phyloP scores from a whole-genome alignment of 2,888 invertebrate species.

The Chymomyza procnemis region DNA sequence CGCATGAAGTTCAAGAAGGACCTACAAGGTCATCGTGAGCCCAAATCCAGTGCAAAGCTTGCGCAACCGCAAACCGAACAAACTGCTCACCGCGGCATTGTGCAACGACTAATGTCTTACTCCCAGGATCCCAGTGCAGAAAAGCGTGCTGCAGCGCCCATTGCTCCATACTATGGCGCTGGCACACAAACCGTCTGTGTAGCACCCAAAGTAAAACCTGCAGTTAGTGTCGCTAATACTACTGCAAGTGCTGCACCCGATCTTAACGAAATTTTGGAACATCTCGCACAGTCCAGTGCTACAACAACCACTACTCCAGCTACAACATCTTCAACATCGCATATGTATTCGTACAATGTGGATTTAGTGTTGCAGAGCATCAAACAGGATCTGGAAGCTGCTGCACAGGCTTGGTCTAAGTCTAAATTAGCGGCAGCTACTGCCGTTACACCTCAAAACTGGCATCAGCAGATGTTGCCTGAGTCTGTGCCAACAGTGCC shows the following conservation, averaged over 20 bases:
- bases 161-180: conserved; percentile 8
- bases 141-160: conserved; percentile 30
- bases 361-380: conserved; percentile 59
- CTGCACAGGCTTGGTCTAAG: conserved; percentile 61
- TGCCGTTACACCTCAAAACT: conserved; percentile 14
- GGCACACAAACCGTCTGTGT: conserved; percentile 8
- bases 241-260: conserved; percentile 33
- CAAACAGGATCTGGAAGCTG: conserved; percentile 60
- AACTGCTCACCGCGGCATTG: conserved; percentile 65
- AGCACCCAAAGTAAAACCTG: conserved; percentile 30
- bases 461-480: conserved; percentile 14
- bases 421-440: conserved; percentile 35
- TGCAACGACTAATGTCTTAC: conserved; percentile 70
- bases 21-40: conserved; percentile 55
- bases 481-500: conserved; percentile 21
- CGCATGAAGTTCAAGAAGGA: conserved; percentile 87
- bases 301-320: conserved; percentile 18
- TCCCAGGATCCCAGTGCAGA: conserved; percentile 60
- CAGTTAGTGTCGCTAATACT: neutral
- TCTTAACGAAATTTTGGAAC: conserved; percentile 56
- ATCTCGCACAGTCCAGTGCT: conserved; percentile 47
- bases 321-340: conserved; percentile 16
- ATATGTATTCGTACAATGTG: conserved; percentile 59
- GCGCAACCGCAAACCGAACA: conserved; percentile 55
- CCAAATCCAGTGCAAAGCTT: conserved; percentile 46